Conservation (phyloP, 2,113 vertebrate species). For the Orcinus orca region DNA sequence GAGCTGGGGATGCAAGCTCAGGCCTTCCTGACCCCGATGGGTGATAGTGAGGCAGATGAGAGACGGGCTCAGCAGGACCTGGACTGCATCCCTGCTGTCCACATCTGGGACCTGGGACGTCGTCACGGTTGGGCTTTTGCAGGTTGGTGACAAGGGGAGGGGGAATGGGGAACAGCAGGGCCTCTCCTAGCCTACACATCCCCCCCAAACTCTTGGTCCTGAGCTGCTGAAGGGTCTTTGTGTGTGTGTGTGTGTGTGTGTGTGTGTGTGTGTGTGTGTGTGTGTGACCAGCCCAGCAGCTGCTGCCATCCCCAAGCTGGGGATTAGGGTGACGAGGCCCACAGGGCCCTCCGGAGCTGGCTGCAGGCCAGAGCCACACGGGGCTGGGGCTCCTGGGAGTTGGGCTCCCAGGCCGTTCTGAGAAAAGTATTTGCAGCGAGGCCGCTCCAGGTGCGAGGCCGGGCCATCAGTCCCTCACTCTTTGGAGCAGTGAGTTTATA, state of each 20-base stretch:
- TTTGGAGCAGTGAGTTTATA: conserved; percentile 74
- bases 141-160: neutral
- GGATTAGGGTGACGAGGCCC: conserved; percentile 62
- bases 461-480: conserved; percentile 77
- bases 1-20: neutral
- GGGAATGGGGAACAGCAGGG: neutral
- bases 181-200: neutral
- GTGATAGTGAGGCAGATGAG: neutral
- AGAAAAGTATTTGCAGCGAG: conserved; percentile 68
- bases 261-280: neutral
- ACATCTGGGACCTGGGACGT: neutral
- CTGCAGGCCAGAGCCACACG: conserved; percentile 44
- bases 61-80: neutral
- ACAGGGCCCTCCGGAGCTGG: conserved; percentile 49
- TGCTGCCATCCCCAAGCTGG: conserved; percentile 48
- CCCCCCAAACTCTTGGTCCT: neutral
- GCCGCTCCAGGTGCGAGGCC: conserved; percentile 72
- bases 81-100: neutral
- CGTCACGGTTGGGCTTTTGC: neutral
- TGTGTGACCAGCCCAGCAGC: neutral
- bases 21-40: neutral
- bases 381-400: conserved; percentile 42
- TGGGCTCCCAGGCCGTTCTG: conserved; percentile 62
- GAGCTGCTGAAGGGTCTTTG: neutral
- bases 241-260: neutral